phyloP scores from a whole-genome alignment of 1,140 invertebrate species.

The Halyomorpha halys region DNA sequence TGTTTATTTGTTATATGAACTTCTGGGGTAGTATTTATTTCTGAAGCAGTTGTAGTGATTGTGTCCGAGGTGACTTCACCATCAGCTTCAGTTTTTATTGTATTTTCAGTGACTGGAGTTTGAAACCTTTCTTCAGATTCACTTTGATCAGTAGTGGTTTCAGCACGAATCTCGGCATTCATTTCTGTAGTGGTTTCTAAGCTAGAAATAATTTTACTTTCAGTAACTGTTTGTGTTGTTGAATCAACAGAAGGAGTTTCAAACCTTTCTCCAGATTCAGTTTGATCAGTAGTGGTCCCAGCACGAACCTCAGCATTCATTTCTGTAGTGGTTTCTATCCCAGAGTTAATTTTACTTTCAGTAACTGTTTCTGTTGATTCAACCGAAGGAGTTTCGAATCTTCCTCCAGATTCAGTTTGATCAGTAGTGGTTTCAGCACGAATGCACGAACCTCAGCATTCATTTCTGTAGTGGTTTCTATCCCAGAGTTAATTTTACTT shows the following conservation, averaged over 20 bases:
- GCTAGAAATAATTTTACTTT: neutral
- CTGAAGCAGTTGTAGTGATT: neutral
- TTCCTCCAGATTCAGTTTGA: no score
- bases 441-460: no score
- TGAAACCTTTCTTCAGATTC: constrained; percentile 31
- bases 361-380: no score
- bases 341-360: neutral
- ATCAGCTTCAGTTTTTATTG: neutral
- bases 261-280: neutral
- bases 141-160: constrained; percentile 18
- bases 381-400: no score
- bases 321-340: neutral
- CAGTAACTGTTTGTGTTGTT: constrained; percentile 4
- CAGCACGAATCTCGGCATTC: constrained; percentile 12
- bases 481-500: no score
- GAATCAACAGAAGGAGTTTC: neutral
- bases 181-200: neutral
- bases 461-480: no score
- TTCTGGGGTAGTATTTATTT: constrained; percentile 2
- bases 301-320: neutral
- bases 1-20: neutral
- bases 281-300: constrained; percentile 8
- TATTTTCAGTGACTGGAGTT: constrained; percentile 33
- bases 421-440: no score
- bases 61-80: neutral